Evolutionary conservation across 2,113 vertebrate genomes (phyloP), one percentile per base, ranked within the genome.

Genomic region (Camelus bactrianus): DNA sequence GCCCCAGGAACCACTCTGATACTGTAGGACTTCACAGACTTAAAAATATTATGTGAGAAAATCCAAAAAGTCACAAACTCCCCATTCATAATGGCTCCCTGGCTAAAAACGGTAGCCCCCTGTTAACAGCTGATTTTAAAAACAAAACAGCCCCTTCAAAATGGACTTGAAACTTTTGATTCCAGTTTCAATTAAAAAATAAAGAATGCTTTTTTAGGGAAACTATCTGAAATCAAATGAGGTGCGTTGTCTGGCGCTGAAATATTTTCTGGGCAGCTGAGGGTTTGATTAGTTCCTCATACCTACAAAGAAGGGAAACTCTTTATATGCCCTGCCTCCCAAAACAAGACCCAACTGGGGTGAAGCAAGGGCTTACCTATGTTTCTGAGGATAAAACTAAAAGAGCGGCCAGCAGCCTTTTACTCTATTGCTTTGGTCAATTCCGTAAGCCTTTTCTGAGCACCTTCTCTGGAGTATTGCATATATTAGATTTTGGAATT

Each of bases 41-140:
- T 54, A 13, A 0, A 90, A 93, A 62, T 76, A 52, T 73, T 86
- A 76, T 4, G 70, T n/a, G 38, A 76, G 54, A 77, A 10, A 19
- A 65, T 79, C 38, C 64, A 65, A 42, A 84, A 72, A 60, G 54
- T 73, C 46, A 76, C 32, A 69, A 52, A 91, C 38, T 91, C 35
- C 42, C 15, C 82, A 64, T 89, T 85, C 58, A 62, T 28, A 92
- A 70, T 6, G 30, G 76, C 52, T 82, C 28, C 75, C 32, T 38
- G 54, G 26, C 22, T 79, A 79, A 87, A 92, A 89, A 76, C 60
- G 65, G 38, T 26, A 46, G 35, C 50, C 35, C 24, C 17, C 38
- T 62, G 14, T 65, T 83, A 77, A 88, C n/a, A 94, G n/a, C 38
- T 52, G 86, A 91, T 85, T 52, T 52, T 70, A 84, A 90, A 95